phyloP scores from a whole-genome alignment of 1,140 invertebrate genomes.

The Anadara kagoshimensis region DNA sequence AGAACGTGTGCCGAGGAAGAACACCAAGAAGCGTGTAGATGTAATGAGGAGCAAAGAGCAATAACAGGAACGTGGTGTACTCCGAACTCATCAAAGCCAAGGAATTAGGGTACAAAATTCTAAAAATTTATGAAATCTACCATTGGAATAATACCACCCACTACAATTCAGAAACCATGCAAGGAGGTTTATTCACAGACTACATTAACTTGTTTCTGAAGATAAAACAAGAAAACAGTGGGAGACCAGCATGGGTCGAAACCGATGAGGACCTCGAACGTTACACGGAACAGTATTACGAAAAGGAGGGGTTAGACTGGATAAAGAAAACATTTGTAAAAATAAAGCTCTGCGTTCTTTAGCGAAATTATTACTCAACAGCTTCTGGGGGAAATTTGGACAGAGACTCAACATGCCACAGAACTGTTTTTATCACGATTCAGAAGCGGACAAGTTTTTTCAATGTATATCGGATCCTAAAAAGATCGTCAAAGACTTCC shows the following conservation, averaged over 20 bases:
- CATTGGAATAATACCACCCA: conserved; percentile 55
- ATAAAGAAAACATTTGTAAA: conserved; percentile 63
- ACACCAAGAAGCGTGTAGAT: conserved; percentile 20
- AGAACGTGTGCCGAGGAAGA: conserved; percentile 27
- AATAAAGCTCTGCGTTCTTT: conserved; percentile 62
- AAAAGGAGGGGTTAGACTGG: conserved; percentile 69
- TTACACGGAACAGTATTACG: conserved; percentile 53
- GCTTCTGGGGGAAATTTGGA: conserved; percentile 45
- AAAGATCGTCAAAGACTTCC: conserved; percentile 38
- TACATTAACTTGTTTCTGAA: too few relatives aligned
- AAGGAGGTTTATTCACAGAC: too few relatives aligned
- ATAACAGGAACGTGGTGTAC: conserved; percentile 70
- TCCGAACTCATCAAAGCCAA: conserved; percentile 68
- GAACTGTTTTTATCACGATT: conserved; percentile 20
- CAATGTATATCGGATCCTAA: conserved; percentile 50
- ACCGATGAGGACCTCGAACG: background rate
- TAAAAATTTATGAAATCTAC: conserved; percentile 70
- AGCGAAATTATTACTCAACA: conserved; percentile 50
- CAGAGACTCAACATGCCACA: conserved; percentile 30
- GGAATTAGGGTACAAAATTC: conserved; percentile 65
- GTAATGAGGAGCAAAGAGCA: conserved; percentile 43
- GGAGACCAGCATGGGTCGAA: too few relatives aligned
- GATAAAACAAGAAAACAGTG: background rate
- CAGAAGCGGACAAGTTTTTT: conserved; percentile 47
- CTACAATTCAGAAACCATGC: too few relatives aligned